Base-by-base conservation (phyloP, 1,140 invertebrate genomes). In the Rhysida immarginata region DNA sequence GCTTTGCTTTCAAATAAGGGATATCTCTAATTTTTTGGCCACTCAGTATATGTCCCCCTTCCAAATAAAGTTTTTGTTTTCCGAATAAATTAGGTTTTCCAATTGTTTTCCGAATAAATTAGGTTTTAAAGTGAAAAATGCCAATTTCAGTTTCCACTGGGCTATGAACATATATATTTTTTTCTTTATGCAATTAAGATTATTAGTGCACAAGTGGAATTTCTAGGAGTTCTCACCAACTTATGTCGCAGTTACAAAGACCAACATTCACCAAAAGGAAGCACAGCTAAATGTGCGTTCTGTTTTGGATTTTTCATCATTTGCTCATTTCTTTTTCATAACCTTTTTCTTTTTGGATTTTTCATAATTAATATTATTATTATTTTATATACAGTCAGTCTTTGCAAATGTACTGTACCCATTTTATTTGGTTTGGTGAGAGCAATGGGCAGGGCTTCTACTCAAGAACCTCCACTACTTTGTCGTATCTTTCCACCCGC, bases 361-460 rank as follows among this genome's bases (percentile, higher is more conserved):
- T n/a, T n/a, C n/a, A 11, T 41, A 41, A 11, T 46, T 20, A 46
- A 20, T 46, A 46, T 13, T 5, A 16, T 46, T 11, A 13, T 20
- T 16, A 5, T 43, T 61, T 57, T 52, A 60, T 52, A 72, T 74
- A 55, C 66, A 82, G 79, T 77, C 49, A 72, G 71, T 26, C 68
- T 95, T n/a, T 93, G 88, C 66, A 84, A 84, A 63, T 82, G 80
- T 20, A 81, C 84, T 3, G 78, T 95, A 16, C 91, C 92, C 50
- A 78, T 89, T 49, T 72, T 96, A 0, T 82, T 96, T 55, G 93
- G 93, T 2, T 67, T 95, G 53, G 82, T 82, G 0, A 71, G 93
- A 54, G 88, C 92, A 2, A 83, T 96, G 78, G 92, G 92, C 5
- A 77, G 92, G 18, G 89, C 84, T 69, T 77, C 81, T 0, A 80